These are phyloP conservation scores for Etheostoma spectabile DNA, from an alignment of 2,113 vertebrate genomes.

Conservation along the genomic window DNA sequence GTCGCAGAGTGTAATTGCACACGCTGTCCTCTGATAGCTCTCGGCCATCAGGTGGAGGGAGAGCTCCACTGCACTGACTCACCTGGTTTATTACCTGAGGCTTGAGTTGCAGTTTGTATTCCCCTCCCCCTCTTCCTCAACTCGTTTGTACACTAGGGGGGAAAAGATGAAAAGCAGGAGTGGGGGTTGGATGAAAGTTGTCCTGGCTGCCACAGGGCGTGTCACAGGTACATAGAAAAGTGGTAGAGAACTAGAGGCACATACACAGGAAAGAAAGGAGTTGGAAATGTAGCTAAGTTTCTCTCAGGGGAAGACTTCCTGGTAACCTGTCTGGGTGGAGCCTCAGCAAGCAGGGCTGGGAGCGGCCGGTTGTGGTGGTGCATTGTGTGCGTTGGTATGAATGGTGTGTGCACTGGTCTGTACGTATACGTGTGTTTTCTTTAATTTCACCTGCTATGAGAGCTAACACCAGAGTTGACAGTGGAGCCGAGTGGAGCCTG, in stretches of 20 bases:
- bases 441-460: slow-evolving; percentile 76
- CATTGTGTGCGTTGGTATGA: slow-evolving; percentile 46
- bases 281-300: slow-evolving; percentile 41
- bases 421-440: slow-evolving; percentile 2
- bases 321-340: slow-evolving; percentile 81
- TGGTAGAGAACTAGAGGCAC: slow-evolving; percentile 6
- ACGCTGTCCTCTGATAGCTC: slow-evolving; percentile 9
- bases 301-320: slow-evolving; percentile 65
- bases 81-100: slow-evolving; percentile 75
- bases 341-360: slow-evolving; percentile 55
- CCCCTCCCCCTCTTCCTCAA: slow-evolving; percentile 42
- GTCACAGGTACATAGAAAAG: slow-evolving; percentile 61
- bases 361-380: slow-evolving; percentile 46
- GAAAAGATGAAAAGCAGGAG: slow-evolving; percentile 34
- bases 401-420: slow-evolving; percentile 55
- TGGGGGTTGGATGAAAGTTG: slow-evolving; percentile 50
- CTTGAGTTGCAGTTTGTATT: slow-evolving; percentile 41
- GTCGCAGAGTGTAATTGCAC: slow-evolving; percentile 4
- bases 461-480: slow-evolving; percentile 71
- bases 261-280: slow-evolving; percentile 24
- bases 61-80: slow-evolving; percentile 65
- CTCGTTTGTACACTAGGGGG: background rate
- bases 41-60: slow-evolving; percentile 76
- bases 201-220: slow-evolving; percentile 48
- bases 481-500: slow-evolving; percentile 78